Evolutionary conservation across 1,140 invertebrate species (phyloP).

Genomic region (Venustaconcha ellipsiformis): DNA sequence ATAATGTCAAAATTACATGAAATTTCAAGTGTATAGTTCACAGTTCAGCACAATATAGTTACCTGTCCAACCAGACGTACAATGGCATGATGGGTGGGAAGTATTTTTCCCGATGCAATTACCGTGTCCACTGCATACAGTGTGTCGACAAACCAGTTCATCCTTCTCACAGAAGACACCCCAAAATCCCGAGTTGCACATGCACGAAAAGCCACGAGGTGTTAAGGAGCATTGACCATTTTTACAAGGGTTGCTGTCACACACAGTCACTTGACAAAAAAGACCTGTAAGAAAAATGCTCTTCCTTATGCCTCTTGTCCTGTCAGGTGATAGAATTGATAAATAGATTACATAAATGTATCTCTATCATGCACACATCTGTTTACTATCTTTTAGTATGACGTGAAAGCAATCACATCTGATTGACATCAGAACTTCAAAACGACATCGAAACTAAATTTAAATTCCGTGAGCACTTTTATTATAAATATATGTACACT

Average conservation of each 20-base stretch:
- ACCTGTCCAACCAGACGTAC: conserved; percentile 3
- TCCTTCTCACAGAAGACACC: conserved; percentile 13
- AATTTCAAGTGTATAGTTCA: no score
- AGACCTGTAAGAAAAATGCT: conserved; percentile 9
- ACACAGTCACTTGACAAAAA: conserved; percentile 22
- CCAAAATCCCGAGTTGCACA: conserved; percentile 11
- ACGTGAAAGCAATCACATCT: no score
- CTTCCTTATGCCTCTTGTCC: no score
- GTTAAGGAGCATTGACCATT: conserved; percentile 9
- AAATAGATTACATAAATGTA: no score
- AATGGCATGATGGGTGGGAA: neutral
- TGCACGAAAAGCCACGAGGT: conserved; percentile 8
- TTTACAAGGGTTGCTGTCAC: conserved; percentile 11
- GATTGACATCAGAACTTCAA: no score
- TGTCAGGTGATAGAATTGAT: no score
- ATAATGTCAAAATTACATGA: no score
- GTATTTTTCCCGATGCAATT: neutral
- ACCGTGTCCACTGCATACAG: conserved; percentile 14
- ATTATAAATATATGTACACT: no score
- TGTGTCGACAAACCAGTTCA: conserved; percentile 3
- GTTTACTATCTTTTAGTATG: no score
- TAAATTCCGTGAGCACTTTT: no score
- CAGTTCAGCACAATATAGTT: neutral
- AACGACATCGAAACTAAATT: no score
- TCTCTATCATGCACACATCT: no score